Conservation (phyloP, 2,888 invertebrate species). For the Tetheella fluctuosa region DNA sequence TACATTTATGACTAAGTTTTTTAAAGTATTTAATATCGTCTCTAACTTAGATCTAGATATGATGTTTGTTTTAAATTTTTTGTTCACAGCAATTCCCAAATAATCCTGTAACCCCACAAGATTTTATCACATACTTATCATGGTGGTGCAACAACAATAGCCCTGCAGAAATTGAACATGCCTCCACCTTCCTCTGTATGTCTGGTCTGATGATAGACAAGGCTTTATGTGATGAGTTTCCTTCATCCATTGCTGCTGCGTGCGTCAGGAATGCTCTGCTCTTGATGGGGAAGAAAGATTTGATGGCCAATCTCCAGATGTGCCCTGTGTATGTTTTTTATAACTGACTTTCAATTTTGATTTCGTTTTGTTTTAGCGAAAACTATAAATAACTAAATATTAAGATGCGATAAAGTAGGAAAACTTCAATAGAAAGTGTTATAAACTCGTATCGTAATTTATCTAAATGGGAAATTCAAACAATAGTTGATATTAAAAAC, state of each 20-base stretch:
- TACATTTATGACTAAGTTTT: too few species aligned
- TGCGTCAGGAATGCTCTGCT: conserved; percentile 60
- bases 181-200: conserved; percentile 67
- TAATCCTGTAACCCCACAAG: conserved; percentile 64
- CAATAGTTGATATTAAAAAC: too few species aligned
- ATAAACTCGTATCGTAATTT: too few species aligned
- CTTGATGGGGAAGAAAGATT: conserved; percentile 46
- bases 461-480: too few species aligned
- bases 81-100: conserved; percentile 58
- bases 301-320: conserved; percentile 39
- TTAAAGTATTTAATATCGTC: too few species aligned
- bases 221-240: conserved; percentile 49
- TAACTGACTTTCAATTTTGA: not conserved
- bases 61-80: conserved; percentile 10
- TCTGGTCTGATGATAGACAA: conserved; percentile 61
- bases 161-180: conserved; percentile 58
- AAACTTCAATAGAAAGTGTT: too few species aligned
- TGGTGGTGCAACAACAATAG: conserved; percentile 58
- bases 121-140: conserved; percentile 63
- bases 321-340: conserved; percentile 55
- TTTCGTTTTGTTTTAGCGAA: not conserved
- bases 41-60: too few species aligned
- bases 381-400: too few species aligned
- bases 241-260: conserved; percentile 65
- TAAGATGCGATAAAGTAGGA: too few species aligned